A percentile compares a stretch with the other conserved stretches of the same genome.
Conservation (phyloP, 2,888 invertebrate species). For the Leptinotarsa haldemani region DNA sequence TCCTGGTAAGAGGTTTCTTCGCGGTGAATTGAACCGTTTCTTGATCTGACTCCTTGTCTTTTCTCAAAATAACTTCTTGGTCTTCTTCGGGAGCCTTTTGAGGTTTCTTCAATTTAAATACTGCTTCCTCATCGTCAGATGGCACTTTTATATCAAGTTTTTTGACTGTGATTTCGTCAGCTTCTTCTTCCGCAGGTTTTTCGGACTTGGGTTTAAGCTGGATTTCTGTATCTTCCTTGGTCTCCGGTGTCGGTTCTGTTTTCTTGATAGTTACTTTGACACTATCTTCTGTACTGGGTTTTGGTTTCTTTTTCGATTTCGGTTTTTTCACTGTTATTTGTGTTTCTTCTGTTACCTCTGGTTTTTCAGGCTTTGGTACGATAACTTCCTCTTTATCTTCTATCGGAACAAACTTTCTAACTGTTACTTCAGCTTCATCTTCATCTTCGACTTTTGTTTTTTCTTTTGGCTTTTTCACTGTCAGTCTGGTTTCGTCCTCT, state of each 20-base stretch:
- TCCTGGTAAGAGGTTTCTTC: conserved; percentile 65
- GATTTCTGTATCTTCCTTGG: conserved; percentile 15
- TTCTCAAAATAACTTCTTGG: conserved; percentile 48
- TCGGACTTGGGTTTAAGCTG: conserved; percentile 26
- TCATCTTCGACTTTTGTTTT: conserved; percentile 55
- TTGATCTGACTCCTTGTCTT: conserved; percentile 49
- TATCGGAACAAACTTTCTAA: conserved; percentile 54
- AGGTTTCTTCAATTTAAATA: conserved; percentile 41
- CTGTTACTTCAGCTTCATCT: conserved; percentile 51
- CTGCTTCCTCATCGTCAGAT: conserved; percentile 31
- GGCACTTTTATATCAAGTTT: conserved; percentile 38
- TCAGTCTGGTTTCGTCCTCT: conserved; percentile 56
- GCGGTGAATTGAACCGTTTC: conserved; percentile 53
- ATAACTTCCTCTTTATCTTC: conserved; percentile 35
- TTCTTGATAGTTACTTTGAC: conserved; percentile 54
- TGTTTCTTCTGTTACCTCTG: conserved; percentile 53
- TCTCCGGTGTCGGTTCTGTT: conserved; percentile 49
- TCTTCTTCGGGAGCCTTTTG: conserved; percentile 37
- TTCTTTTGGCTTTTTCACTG: conserved; percentile 49
- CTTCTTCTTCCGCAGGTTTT: conserved; percentile 53
- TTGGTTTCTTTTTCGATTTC: conserved; percentile 47
- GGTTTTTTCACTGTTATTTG: conserved; percentile 39
- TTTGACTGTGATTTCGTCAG: conserved; percentile 52
- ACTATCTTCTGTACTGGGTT: conserved; percentile 53
- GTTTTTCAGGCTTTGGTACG: conserved; percentile 39